These are phyloP conservation scores for Melanotaenia nigrans DNA, from an alignment of 2,797 vertebrate genomes.

Conservation along the genomic window DNA sequence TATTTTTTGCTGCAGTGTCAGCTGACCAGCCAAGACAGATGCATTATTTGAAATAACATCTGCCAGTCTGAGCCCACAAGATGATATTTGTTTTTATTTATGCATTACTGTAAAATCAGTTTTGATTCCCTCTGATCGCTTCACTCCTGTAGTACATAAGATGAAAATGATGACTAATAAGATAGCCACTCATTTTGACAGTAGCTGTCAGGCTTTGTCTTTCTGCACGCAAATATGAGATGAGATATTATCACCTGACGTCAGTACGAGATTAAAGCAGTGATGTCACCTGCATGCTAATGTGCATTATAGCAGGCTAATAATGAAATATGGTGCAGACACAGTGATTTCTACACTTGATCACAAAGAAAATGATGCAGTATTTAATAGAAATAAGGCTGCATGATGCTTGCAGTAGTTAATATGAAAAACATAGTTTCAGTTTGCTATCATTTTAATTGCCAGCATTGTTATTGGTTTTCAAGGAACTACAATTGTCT, in stretches of 20 bases:
- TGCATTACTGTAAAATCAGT: constrained; percentile 23
- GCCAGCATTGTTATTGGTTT: constrained; percentile 22
- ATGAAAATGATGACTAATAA: constrained; percentile 8
- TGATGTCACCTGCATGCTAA: constrained; percentile 22
- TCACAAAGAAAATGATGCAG: neutral
- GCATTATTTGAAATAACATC: constrained; percentile 25
- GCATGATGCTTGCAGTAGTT: constrained; percentile 6
- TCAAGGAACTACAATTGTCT: constrained; percentile 30
- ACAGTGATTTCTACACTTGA: neutral
- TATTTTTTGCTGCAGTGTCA: constrained; percentile 5
- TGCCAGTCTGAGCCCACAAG: constrained; percentile 1
- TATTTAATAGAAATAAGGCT: neutral
- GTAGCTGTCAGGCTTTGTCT: constrained; percentile 8
- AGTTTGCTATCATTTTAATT: constrained; percentile 13
- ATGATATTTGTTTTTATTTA: constrained; percentile 31
- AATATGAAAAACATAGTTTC: constrained; percentile 10
- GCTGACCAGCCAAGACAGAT: constrained; percentile 22
- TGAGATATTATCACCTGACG: constrained; percentile 27
- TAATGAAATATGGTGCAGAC: constrained; percentile 18
- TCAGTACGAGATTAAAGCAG: constrained; percentile 36
- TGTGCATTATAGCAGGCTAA: constrained; percentile 6
- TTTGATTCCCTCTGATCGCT: constrained; percentile 25
- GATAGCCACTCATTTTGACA: constrained; percentile 34
- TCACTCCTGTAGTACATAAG: constrained; percentile 18
- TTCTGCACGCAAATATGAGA: constrained; percentile 14